Evolutionary conservation across 2,888 invertebrate species (phyloP).

Genomic region (Arrhopalites spinosus): DNA sequence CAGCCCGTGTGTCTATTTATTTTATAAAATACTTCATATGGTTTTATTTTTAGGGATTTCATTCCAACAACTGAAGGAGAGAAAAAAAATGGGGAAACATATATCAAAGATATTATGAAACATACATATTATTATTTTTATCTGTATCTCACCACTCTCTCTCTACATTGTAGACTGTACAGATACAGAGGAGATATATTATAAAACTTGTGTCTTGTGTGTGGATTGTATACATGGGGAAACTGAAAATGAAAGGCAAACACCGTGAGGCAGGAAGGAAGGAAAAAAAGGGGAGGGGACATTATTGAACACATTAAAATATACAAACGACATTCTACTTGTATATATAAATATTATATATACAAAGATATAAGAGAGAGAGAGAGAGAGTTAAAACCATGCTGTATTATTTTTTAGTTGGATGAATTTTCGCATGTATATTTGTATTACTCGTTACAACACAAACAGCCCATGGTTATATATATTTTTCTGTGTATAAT

Average conservation of each 20-base stretch:
- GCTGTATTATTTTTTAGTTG: background rate
- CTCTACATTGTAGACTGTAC: background rate
- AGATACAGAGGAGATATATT: background rate
- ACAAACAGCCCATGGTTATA: background rate
- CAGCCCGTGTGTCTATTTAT: slow-evolving; percentile 9
- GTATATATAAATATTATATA: background rate
- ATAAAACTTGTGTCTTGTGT: background rate
- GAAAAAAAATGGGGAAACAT: too few species aligned
- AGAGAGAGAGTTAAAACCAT: too few species aligned
- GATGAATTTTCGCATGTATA: background rate
- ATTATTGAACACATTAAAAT: slow-evolving; percentile 19
- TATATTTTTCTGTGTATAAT: background rate
- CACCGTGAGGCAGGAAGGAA: slow-evolving; percentile 15
- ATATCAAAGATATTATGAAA: too few species aligned
- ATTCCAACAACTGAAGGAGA: background rate
- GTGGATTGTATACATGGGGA: background rate
- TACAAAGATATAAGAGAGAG: background rate
- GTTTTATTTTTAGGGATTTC: slow-evolving; percentile 18
- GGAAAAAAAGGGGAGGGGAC: slow-evolving; percentile 3
- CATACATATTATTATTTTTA: background rate
- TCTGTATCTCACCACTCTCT: background rate
- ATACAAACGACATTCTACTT: slow-evolving; percentile 1
- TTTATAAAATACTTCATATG: slow-evolving; percentile 17
- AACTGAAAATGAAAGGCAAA: slow-evolving; percentile 27
- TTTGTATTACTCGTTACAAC: background rate